These are phyloP conservation scores for Calephelis nemesis DNA, from an alignment of 1,140 invertebrate species.

Conservation along the genomic window DNA sequence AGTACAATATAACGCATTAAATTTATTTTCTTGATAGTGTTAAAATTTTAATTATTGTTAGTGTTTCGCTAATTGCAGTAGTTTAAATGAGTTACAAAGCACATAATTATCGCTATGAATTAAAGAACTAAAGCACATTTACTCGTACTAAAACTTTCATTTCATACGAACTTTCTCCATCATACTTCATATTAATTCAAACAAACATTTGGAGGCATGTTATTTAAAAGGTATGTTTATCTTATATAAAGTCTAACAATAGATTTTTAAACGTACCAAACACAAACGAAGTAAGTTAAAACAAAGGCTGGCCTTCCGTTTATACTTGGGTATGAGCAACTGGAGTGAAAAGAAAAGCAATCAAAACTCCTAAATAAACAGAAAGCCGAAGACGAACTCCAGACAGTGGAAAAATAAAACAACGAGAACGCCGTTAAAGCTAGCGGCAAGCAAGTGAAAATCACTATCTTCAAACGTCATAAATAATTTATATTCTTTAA, in stretches of 20 bases:
- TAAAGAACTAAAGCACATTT: too few species aligned
- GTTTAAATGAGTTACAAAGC: too few species aligned
- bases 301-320: slow-evolving; percentile 25
- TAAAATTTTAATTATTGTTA: too few species aligned
- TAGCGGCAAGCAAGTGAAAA: slow-evolving; percentile 54
- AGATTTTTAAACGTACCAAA: slow-evolving; percentile 6
- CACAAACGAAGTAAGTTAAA: slow-evolving; percentile 32
- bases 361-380: slow-evolving; percentile 68
- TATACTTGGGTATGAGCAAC: slow-evolving; percentile 25
- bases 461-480: slow-evolving; percentile 38
- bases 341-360: slow-evolving; percentile 55
- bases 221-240: not conserved
- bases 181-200: not conserved
- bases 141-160: too few species aligned
- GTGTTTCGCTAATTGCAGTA: too few species aligned
- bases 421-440: slow-evolving; percentile 52
- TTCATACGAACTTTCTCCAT: too few species aligned
- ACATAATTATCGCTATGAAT: too few species aligned
- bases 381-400: slow-evolving; percentile 59
- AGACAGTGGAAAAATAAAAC: slow-evolving; percentile 75
- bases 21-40: too few species aligned
- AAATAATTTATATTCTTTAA: slow-evolving; percentile 17
- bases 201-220: not conserved
- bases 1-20: too few species aligned
- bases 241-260: slow-evolving; percentile 2